Conservation (phyloP, 2,113 vertebrate species). For the Pogona vitticeps region DNA sequence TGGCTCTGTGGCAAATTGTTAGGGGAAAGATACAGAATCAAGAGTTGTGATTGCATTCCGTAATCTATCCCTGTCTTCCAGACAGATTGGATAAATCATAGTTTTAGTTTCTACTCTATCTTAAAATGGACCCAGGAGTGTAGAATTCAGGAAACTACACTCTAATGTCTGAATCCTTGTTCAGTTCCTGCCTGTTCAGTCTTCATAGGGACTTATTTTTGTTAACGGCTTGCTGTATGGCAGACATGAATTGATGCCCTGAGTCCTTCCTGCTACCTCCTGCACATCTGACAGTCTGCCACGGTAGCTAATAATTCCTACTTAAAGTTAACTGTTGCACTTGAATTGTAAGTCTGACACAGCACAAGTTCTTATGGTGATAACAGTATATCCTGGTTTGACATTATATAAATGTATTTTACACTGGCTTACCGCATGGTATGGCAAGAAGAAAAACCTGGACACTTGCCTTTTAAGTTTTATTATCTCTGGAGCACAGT, state of each 20-base stretch:
- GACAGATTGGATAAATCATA: not conserved
- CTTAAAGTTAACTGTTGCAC: slow-evolving; percentile 19
- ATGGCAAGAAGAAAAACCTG: not conserved
- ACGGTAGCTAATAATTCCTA: slow-evolving; percentile 20
- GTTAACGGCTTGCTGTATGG: not conserved
- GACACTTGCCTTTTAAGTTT: slow-evolving; percentile 17
- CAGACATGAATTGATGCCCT: not conserved
- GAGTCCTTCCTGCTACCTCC: not conserved
- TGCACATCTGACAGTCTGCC: not conserved
- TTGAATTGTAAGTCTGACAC: slow-evolving; percentile 17
- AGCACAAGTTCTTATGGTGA: not conserved
- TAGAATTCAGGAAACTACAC: not conserved
- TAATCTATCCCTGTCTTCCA: not conserved
- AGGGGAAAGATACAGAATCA: not conserved
- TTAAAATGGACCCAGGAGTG: not conserved
- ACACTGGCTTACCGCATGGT: slow-evolving; percentile 3
- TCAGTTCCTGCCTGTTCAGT: not conserved
- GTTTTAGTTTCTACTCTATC: not conserved
- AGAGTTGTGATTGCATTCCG: not conserved
- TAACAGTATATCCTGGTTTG: not conserved
- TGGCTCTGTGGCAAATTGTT: not conserved
- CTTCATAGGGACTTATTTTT: not conserved
- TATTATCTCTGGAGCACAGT: not conserved
- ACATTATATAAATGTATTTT: slow-evolving; percentile 24
- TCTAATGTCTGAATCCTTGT: not conserved